Evolutionary conservation across 2,888 invertebrate species (phyloP), one percentile per base, ranked within the genome.

Genomic region (Tholera decimalis): DNA sequence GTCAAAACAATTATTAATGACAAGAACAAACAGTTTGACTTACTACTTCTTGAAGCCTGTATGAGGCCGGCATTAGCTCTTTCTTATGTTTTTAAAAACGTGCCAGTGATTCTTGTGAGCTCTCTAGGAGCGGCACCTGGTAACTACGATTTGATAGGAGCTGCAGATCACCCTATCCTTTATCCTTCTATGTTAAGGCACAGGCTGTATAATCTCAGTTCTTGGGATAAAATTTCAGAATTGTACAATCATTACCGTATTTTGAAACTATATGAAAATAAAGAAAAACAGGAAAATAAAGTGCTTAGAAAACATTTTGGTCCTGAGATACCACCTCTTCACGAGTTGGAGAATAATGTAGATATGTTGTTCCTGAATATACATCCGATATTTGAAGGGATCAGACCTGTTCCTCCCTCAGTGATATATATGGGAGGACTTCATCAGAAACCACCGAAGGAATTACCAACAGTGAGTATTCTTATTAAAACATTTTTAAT

Each of bases 41-140:
- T 89, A 20, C 18, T 89, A 1, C 22, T 89, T 0, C 2, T 81
- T 0, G 89, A 89, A 79, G 79, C 82, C 6, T 75, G 62, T 37
- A 47, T 78, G 1, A 50, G 74, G 30, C 66, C 77, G 1, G 61
- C 74, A 0, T 61, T 85, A 22, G 71, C 49, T 0, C 73, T 85
- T 7, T 76, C 82, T 1, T 56, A 85, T 58, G 18, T 74, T 11
- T 82, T 62, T 15, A 71, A 82, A 37, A 47, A 79, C 1, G 55
- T 73, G 11, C 90, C 90, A 0, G 80, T 84, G 0, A 89, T 89
- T n/a, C 69, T 80, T 46, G 70, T 91, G 0, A 89, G 88, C 72
- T 90, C 90, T 0, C 69, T 88, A 0, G 86, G 87, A 39, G 74
- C 77, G 2, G 18, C 58, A 0, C 55, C 64, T 8, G 67, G 73